phyloP scores from a whole-genome alignment of 2,888 invertebrate genomes.

The Coelopa pilipes region DNA sequence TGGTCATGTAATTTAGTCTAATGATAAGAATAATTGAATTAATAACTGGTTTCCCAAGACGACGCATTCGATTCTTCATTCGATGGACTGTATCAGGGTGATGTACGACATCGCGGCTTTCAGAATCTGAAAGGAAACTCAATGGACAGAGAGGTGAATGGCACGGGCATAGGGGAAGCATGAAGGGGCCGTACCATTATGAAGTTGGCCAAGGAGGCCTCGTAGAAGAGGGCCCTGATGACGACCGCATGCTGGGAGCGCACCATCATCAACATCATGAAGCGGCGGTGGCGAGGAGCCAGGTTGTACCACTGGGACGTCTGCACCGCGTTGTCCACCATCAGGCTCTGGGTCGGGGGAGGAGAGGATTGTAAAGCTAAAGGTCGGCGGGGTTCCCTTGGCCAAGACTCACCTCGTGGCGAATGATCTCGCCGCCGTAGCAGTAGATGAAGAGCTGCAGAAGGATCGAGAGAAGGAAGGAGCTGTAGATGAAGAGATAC shows the following conservation, averaged over 20 bases:
- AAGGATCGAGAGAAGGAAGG: conserved; percentile 58
- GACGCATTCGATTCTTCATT: conserved; percentile 44
- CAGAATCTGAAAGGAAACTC: conserved; percentile 48
- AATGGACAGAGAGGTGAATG: neutral
- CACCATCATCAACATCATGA: conserved; percentile 53
- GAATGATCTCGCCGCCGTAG: conserved; percentile 63
- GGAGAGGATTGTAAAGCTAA: no score
- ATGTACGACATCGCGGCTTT: conserved; percentile 58
- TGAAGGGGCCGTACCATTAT: conserved; percentile 52
- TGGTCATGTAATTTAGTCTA: no score
- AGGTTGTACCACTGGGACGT: conserved; percentile 58
- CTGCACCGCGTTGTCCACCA: conserved; percentile 56
- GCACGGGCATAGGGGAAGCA: neutral
- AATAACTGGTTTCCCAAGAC: no score
- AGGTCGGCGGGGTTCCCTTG: no score
- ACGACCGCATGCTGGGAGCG: conserved; percentile 57
- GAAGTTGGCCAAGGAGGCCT: conserved; percentile 62
- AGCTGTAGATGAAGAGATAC: conserved; percentile 52
- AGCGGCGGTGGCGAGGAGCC: conserved; percentile 52
- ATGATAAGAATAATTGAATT: no score
- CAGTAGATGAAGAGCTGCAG: conserved; percentile 63
- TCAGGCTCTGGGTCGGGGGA: conserved; percentile 51
- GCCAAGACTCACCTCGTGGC: conserved; percentile 52
- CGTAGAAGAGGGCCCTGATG: conserved; percentile 61
- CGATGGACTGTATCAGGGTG: conserved; percentile 59